phyloP scores from a whole-genome alignment of 2,797 vertebrate species.

The Helicolenus hilgendorfi region DNA sequence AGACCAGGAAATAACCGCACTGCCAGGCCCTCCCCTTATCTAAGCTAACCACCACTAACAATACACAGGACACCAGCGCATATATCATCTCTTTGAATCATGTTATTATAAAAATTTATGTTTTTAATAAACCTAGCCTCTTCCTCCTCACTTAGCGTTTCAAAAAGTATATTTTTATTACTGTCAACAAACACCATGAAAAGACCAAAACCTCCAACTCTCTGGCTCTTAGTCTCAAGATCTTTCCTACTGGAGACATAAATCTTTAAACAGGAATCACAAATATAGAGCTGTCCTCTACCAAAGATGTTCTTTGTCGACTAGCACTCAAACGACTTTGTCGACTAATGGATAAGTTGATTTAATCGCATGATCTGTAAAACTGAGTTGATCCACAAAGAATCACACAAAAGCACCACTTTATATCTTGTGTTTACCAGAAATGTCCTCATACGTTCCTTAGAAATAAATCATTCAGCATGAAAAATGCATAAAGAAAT shows the following conservation, averaged over 20 bases:
- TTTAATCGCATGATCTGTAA: no score
- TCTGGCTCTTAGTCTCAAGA: background rate
- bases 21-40: constrained; percentile 52
- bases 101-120: background rate
- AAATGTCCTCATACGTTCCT: no score
- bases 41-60: constrained; percentile 56
- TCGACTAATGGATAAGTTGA: no score
- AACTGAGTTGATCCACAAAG: no score
- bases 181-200: background rate
- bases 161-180: background rate
- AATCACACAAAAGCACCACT: no score
- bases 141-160: background rate
- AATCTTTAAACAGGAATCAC: background rate
- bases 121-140: background rate
- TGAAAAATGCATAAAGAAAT: no score
- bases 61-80: background rate
- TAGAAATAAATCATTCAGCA: no score
- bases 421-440: no score
- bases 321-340: no score
- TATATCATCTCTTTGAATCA: background rate
- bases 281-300: no score
- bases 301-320: no score
- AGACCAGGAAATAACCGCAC: constrained; percentile 79
- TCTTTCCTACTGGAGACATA: background rate
- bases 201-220: background rate